These are phyloP conservation scores for Antheraea mylitta DNA, from an alignment of 1,140 invertebrate species.

Conservation along the genomic window DNA sequence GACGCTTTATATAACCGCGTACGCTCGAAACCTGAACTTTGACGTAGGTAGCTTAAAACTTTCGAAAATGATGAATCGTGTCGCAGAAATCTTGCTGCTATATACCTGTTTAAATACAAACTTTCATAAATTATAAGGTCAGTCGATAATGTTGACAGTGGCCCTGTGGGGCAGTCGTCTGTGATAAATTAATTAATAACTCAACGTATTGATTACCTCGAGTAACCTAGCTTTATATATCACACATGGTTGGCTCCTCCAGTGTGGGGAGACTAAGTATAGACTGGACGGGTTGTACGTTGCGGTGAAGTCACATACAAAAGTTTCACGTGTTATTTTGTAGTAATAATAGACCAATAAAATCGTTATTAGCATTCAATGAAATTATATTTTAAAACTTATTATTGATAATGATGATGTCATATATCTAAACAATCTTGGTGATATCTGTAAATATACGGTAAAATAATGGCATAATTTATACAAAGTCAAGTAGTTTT, in stretches of 20 bases:
- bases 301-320: constrained; percentile 41
- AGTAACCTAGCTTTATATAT: constrained; percentile 51
- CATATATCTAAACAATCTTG: too few relatives aligned
- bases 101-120: constrained; percentile 26
- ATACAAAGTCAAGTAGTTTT: too few relatives aligned
- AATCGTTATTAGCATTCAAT: background rate
- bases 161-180: constrained; percentile 39
- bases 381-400: too few relatives aligned
- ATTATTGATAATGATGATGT: too few relatives aligned
- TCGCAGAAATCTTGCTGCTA: constrained; percentile 10
- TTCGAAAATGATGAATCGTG: constrained; percentile 27
- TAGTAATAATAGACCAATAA: background rate
- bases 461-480: too few relatives aligned
- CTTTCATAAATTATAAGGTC: constrained; percentile 33
- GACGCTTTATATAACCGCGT: constrained; percentile 31
- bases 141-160: constrained; percentile 36
- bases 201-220: constrained; percentile 55
- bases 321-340: constrained; percentile 9
- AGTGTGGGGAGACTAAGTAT: constrained; percentile 59
- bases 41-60: constrained; percentile 21
- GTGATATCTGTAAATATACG: too few relatives aligned
- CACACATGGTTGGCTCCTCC: constrained; percentile 53
- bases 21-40: constrained; percentile 26
- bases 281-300: constrained; percentile 31
- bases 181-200: constrained; percentile 48